Evolutionary conservation across 2,113 vertebrate species (phyloP).

Genomic region (Gopherus flavomarginatus): DNA sequence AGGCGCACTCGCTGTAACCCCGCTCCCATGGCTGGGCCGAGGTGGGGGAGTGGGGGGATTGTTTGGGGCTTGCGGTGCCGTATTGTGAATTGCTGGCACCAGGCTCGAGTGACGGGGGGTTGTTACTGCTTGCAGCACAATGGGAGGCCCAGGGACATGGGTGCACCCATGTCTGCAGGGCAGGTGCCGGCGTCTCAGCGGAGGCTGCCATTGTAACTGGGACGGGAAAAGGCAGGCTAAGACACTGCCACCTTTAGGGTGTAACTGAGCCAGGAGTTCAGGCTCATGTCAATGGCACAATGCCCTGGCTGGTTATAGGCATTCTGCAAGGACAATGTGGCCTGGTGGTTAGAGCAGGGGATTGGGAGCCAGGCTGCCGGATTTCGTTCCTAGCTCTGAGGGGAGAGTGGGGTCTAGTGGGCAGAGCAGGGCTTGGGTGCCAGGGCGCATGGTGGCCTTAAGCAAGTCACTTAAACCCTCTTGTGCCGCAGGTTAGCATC

Average conservation of each 20-base stretch:
- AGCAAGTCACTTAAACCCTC: not conserved
- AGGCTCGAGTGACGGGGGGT: accelerated
- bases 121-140: not conserved
- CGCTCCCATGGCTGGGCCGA: accelerated
- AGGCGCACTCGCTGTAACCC: slow-evolving; percentile 57
- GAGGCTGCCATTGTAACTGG: not conserved
- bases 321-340: not conserved
- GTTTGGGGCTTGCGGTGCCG: not conserved
- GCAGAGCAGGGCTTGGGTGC: not conserved
- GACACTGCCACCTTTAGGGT: not conserved
- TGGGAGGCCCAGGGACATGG: not conserved
- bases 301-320: not conserved
- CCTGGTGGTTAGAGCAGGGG: not conserved
- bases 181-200: not conserved
- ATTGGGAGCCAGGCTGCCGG: not conserved
- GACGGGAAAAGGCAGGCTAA: not conserved
- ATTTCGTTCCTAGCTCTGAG: not conserved
- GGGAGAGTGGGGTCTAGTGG: not conserved
- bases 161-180: accelerated
- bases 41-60: not conserved
- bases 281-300: not conserved
- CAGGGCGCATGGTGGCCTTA: not conserved
- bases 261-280: not conserved
- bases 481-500: not conserved
- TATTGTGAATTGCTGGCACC: accelerated